A percentile compares a stretch with the other conserved stretches of the same genome.
phyloP scores from a whole-genome alignment of 2,888 invertebrate genomes.

The Tetramorium bicarinatum region DNA sequence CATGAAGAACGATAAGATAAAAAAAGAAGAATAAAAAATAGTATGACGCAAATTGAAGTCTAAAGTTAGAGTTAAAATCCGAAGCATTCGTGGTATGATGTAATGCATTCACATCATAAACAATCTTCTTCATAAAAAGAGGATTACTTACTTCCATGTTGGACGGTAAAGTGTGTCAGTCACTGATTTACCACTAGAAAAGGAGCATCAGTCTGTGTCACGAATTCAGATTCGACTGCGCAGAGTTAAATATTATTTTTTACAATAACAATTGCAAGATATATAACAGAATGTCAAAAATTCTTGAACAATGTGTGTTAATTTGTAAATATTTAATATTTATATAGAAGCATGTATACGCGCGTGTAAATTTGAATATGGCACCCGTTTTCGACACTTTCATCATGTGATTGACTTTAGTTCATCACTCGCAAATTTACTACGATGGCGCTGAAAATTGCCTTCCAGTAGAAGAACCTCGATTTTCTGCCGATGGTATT shows the following conservation, averaged over 20 bases:
- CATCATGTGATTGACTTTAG: background rate
- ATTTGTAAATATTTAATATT: background rate
- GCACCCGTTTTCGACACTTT: background rate
- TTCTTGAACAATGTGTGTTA: background rate
- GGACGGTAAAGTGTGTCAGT: too few species aligned
- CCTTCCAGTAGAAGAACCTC: background rate
- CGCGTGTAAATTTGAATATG: background rate
- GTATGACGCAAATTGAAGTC: slow-evolving; percentile 12
- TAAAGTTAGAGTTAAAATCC: slow-evolving; percentile 1
- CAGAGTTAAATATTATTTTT: background rate
- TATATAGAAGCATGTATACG: background rate
- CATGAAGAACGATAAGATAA: slow-evolving; percentile 18
- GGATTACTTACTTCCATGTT: too few species aligned
- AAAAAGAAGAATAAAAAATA: slow-evolving; percentile 12
- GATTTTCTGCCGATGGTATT: too few species aligned
- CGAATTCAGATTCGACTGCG: background rate
- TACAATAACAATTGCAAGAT: background rate
- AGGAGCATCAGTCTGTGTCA: background rate
- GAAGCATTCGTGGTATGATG: background rate
- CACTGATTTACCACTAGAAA: background rate
- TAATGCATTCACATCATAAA: background rate
- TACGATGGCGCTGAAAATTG: slow-evolving; percentile 3
- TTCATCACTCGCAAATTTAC: background rate
- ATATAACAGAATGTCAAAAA: background rate
- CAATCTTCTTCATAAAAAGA: too few species aligned